Evolutionary conservation across 2,888 invertebrate species (phyloP).

Genomic region (Petrolisthes cinctipes): DNA sequence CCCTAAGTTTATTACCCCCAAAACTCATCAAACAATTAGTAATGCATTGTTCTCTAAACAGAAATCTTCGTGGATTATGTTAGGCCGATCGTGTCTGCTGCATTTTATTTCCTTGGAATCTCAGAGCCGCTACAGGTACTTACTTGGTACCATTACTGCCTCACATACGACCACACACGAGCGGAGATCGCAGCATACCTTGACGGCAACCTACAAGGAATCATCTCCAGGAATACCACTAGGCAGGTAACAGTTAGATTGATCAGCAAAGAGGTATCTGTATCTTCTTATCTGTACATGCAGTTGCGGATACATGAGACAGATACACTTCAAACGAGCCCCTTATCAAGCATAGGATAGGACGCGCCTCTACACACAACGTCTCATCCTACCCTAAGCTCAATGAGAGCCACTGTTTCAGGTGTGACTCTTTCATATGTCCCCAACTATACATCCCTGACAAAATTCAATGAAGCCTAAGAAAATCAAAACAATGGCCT

Average conservation of each 20-base stretch:
- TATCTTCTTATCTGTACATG: not conserved
- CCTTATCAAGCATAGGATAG: too few relatives aligned
- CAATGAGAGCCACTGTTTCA: too few relatives aligned
- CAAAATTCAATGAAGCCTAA: too few relatives aligned
- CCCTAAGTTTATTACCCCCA: too few relatives aligned
- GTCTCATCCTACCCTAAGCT: too few relatives aligned
- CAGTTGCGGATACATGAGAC: too few relatives aligned
- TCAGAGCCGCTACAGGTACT: constrained; percentile 51
- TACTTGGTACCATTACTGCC: constrained; percentile 56
- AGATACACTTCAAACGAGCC: too few relatives aligned
- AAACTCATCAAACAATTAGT: not conserved
- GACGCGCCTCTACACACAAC: too few relatives aligned
- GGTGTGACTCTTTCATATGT: too few relatives aligned
- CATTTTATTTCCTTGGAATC: constrained; percentile 58
- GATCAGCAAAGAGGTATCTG: not conserved
- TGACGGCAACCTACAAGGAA: constrained; percentile 47
- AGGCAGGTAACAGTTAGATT: constrained; percentile 5
- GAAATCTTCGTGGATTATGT: constrained; percentile 55
- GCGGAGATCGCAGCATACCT: constrained; percentile 53
- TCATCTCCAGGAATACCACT: constrained; percentile 52
- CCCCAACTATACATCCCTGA: too few relatives aligned
- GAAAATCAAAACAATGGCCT: too few relatives aligned
- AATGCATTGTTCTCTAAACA: not conserved
- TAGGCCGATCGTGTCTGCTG: constrained; percentile 46
- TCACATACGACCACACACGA: constrained; percentile 46